Conservation (phyloP, 1,140 invertebrate species). For the Drosophila nannoptera region DNA sequence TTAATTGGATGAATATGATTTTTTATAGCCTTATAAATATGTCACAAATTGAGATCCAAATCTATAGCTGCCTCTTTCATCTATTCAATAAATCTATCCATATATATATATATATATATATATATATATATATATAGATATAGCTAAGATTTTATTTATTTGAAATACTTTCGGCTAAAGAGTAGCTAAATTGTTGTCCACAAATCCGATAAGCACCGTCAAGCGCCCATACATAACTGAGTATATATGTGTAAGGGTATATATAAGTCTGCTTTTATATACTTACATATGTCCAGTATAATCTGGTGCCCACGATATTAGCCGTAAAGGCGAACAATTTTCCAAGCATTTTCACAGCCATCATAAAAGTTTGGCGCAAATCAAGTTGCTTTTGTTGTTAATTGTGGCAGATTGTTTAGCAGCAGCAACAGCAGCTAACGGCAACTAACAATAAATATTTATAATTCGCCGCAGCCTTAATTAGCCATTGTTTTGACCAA, state of each 20-base stretch:
- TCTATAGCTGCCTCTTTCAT: too few species aligned
- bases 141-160: too few species aligned
- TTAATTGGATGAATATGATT: too few species aligned
- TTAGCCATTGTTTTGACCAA: conserved; percentile 13
- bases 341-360: conserved; percentile 31
- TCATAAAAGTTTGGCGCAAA: conserved; percentile 40
- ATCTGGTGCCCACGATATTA: conserved; percentile 29
- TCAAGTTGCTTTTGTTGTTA: conserved; percentile 15
- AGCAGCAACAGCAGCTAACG: conserved; percentile 16
- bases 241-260: background rate
- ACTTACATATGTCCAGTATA: background rate
- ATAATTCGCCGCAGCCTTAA: conserved; percentile 53
- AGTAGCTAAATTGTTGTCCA: too few species aligned
- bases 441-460: conserved; percentile 53
- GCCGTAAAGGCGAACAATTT: conserved; percentile 31
- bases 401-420: conserved; percentile 42
- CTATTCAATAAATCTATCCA: too few species aligned
- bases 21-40: too few species aligned
- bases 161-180: too few species aligned
- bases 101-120: too few species aligned
- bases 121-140: too few species aligned
- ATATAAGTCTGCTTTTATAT: background rate
- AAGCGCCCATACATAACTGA: background rate
- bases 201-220: too few species aligned
- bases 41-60: too few species aligned